Percentiles rank a stretch among this genome's conserved stretches.
Evolutionary conservation across 2,888 invertebrate genomes (phyloP).

Genomic region (Eupithecia tripunctaria): DNA sequence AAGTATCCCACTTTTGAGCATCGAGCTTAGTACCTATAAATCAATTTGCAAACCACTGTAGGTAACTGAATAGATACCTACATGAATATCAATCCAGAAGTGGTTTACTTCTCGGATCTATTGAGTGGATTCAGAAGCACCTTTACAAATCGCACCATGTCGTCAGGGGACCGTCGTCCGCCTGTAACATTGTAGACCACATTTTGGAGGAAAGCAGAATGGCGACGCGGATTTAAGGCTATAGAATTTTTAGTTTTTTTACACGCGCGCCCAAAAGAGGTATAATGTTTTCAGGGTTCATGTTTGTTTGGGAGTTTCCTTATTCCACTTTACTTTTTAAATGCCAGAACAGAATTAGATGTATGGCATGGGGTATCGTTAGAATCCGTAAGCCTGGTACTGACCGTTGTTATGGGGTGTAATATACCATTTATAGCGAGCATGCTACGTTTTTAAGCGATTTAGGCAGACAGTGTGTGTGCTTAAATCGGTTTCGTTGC

Average conservation of each 20-base stretch:
- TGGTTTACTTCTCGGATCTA: constrained; percentile 49
- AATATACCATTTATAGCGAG: too few species aligned
- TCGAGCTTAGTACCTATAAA: constrained; percentile 8
- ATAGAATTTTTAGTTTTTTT: not conserved
- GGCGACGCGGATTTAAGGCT: not conserved
- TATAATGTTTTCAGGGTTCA: not conserved
- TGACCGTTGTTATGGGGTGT: too few species aligned
- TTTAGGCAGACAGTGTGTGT: too few species aligned
- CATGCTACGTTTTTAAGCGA: too few species aligned
- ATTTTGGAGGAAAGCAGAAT: constrained; percentile 17
- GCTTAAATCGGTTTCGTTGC: too few species aligned
- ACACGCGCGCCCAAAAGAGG: not conserved
- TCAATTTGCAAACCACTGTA: constrained; percentile 31
- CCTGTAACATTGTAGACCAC: constrained; percentile 39
- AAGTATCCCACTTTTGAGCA: constrained; percentile 5
- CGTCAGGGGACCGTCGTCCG: constrained; percentile 58
- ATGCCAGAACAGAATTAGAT: not conserved
- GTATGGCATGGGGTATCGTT: not conserved
- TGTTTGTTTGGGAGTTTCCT: not conserved
- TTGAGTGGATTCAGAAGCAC: constrained; percentile 51
- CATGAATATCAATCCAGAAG: constrained; percentile 40
- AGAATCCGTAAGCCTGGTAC: not conserved
- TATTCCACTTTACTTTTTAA: not conserved
- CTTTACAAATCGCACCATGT: constrained; percentile 63
- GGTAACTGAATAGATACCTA: constrained; percentile 29